A percentile compares a stretch with the other conserved stretches of the same genome.
Evolutionary conservation across 2,797 vertebrate species (phyloP).

Genomic region (Mycteria americana): DNA sequence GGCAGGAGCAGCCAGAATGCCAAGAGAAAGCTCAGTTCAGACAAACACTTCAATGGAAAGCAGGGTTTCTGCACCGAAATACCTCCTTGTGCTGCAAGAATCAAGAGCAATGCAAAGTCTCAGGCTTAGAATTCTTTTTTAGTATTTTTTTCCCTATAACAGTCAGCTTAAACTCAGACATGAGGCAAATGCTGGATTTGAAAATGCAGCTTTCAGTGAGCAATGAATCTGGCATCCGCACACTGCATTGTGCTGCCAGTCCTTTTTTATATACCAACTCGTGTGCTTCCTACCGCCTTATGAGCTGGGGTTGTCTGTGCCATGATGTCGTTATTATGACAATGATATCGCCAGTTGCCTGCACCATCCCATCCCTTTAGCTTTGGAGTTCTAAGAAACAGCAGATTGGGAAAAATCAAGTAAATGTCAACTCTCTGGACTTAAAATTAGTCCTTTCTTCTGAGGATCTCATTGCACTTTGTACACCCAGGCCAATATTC

Average conservation of each 20-base stretch:
- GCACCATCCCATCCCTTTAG: constrained; percentile 15
- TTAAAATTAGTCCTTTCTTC: constrained; percentile 31
- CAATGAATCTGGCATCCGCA: constrained; percentile 32
- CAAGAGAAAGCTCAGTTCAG: background rate
- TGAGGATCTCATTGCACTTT: background rate
- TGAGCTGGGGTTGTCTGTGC: constrained; percentile 38
- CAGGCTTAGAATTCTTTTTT: background rate
- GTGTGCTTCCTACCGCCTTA: constrained; percentile 35
- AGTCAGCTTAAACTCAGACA: constrained; percentile 22
- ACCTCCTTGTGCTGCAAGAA: background rate
- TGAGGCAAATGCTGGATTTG: constrained; percentile 21
- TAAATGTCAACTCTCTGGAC: constrained; percentile 50
- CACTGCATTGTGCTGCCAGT: constrained; percentile 52
- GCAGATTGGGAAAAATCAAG: constrained; percentile 52
- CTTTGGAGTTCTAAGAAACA: constrained; percentile 42
- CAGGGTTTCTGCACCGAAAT: too few species aligned
- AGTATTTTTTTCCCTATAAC: background rate
- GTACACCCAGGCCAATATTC: background rate
- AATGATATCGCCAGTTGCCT: constrained; percentile 21
- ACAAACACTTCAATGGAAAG: background rate
- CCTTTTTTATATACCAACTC: constrained; percentile 49
- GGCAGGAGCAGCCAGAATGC: background rate
- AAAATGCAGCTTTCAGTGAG: constrained; percentile 36
- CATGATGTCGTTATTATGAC: constrained; percentile 15
- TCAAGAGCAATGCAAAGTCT: background rate